Percentiles rank a stretch among this genome's conserved stretches.
These are phyloP conservation scores for Dione vanillae DNA, from an alignment of 2,888 invertebrate species.

Conservation along the genomic window DNA sequence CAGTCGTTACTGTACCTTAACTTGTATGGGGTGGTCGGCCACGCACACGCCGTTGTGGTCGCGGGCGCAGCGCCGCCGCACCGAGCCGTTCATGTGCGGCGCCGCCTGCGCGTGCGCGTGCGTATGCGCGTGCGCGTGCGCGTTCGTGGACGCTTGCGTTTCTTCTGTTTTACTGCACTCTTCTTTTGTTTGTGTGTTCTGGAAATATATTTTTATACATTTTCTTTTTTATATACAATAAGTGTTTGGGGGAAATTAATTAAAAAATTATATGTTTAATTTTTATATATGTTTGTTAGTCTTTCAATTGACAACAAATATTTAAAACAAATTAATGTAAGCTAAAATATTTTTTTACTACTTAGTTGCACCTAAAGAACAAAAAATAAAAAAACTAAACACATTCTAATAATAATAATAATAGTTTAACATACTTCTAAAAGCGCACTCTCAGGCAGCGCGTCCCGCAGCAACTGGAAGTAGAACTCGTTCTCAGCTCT, in stretches of 20 bases:
- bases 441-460: constrained; percentile 87
- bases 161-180: constrained; percentile 29
- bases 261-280: too few relatives aligned
- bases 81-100: constrained; percentile 61
- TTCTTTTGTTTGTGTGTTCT: constrained; percentile 30
- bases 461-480: constrained; percentile 95
- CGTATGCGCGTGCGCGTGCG: neutral
- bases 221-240: too few relatives aligned
- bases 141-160: neutral
- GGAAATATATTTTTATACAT: neutral
- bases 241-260: too few relatives aligned
- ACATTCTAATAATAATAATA: too few relatives aligned
- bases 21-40: constrained; percentile 57
- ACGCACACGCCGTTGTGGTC: constrained; percentile 67
- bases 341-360: too few relatives aligned
- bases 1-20: constrained; percentile 65
- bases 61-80: constrained; percentile 59
- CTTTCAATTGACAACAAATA: too few relatives aligned
- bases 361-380: too few relatives aligned
- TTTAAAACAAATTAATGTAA: too few relatives aligned
- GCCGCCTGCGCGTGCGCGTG: neutral
- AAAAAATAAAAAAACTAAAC: too few relatives aligned
- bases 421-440: constrained; percentile 54
- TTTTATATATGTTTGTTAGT: too few relatives aligned
- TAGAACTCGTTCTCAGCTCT: constrained; percentile 98